A percentile compares a stretch with the other conserved stretches of the same genome.
These are phyloP conservation scores for Oopsacas minuta DNA, from an alignment of 37 sponge, comb jelly and placozoan species.

Conservation along the genomic window DNA sequence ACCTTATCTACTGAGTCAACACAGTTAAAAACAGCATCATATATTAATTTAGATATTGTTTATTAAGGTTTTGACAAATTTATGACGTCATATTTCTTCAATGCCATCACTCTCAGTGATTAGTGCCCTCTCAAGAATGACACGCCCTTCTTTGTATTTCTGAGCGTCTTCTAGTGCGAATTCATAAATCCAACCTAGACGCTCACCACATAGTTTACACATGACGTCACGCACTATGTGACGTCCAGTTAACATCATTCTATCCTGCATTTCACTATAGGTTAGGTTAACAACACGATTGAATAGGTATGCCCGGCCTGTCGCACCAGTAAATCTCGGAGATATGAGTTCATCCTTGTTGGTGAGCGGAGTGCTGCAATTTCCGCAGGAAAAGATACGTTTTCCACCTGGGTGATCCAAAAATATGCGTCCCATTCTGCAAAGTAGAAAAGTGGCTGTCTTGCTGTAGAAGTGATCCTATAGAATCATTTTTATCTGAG, in stretches of 20 bases:
- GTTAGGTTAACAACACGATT: slow-evolving; percentile 91
- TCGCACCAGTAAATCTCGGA: slow-evolving; percentile 93
- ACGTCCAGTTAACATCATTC: slow-evolving; percentile 79
- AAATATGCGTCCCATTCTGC: slow-evolving; percentile 87
- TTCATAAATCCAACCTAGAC: slow-evolving; percentile 99
- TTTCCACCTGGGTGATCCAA: slow-evolving; percentile 88
- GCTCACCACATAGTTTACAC: slow-evolving; percentile 76
- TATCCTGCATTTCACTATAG: slow-evolving; percentile 71
- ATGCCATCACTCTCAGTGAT: slow-evolving; percentile 85
- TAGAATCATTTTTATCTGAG: not conserved
- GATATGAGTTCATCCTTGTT: slow-evolving; percentile 80
- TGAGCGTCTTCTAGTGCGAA: slow-evolving; percentile 93
- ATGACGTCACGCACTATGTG: slow-evolving; percentile 89
- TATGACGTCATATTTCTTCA: slow-evolving; percentile 37
- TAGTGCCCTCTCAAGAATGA: slow-evolving; percentile 90
- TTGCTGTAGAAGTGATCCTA: no score
- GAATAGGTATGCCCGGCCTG: slow-evolving; percentile 94
- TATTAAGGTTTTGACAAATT: not conserved
- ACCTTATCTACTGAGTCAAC: no score
- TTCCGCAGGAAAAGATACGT: slow-evolving; percentile 76
- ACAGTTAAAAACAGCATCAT: no score
- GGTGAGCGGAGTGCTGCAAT: slow-evolving; percentile 83
- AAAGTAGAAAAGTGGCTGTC: no score
- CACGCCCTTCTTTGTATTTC: slow-evolving; percentile 94
- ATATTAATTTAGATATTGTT: no score